Conservation (phyloP, 2,113 vertebrate genomes). For the Oenanthe melanoleuca region DNA sequence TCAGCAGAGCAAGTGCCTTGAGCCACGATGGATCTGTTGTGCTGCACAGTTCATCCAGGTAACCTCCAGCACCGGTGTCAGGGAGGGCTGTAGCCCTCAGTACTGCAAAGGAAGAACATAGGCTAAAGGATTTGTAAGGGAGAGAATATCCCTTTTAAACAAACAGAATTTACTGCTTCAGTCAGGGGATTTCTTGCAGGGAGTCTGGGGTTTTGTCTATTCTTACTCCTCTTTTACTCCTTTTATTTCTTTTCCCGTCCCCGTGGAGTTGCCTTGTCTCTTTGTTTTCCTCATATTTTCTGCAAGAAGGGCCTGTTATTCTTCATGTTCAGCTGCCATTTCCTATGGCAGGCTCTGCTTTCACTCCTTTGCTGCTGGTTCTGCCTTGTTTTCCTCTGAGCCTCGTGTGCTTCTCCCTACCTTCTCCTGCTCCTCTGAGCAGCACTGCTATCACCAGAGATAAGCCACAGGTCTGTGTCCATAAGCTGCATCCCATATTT, state of each 20-base stretch:
- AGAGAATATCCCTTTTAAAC: neutral
- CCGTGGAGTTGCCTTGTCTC: neutral
- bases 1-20: neutral
- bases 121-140: neutral
- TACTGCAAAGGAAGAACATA: neutral
- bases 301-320: neutral
- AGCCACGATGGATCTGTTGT: neutral
- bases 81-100: neutral
- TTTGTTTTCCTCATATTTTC: neutral
- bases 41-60: neutral
- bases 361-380: neutral
- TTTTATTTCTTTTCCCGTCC: neutral
- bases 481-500: neutral
- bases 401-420: neutral
- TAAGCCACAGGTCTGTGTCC: neutral
- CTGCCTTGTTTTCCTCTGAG: neutral
- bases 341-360: neutral
- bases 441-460: neutral
- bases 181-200: neutral
- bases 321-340: neutral
- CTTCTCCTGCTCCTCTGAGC: neutral
- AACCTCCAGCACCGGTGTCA: neutral
- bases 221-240: neutral
- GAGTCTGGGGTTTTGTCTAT: neutral
- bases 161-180: neutral